Evolutionary conservation across 2,797 vertebrate genomes (phyloP).

Genomic region (Anniella stebbinsi): DNA sequence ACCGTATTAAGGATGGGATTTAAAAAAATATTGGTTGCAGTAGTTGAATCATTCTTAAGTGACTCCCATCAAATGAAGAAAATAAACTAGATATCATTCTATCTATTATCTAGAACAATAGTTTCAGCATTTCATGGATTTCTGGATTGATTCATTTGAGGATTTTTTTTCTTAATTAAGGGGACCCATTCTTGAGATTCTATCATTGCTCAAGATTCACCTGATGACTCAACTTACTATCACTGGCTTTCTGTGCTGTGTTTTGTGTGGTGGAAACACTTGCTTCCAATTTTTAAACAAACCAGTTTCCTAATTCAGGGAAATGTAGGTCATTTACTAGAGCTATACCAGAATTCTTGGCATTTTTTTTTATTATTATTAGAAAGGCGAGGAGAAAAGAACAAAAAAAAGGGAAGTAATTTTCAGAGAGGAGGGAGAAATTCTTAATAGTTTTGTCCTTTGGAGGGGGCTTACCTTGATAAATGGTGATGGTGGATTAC

Average conservation of each 20-base stretch:
- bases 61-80: background rate
- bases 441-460: too few species aligned
- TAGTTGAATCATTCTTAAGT: background rate
- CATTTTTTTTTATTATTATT: too few species aligned
- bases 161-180: background rate
- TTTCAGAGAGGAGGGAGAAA: too few species aligned
- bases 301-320: background rate
- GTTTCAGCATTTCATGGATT: background rate
- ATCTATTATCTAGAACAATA: background rate
- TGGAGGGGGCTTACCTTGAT: too few species aligned
- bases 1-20: background rate
- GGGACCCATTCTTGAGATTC: background rate
- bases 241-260: background rate
- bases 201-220: background rate
- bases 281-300: background rate
- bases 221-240: background rate
- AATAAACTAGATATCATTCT: background rate
- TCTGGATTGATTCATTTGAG: background rate
- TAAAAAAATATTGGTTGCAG: background rate
- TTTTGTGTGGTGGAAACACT: background rate
- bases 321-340: too few species aligned
- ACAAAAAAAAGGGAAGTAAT: too few species aligned
- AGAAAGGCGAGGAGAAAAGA: too few species aligned
- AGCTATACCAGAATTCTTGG: too few species aligned
- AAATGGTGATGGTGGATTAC: too few species aligned